Evolutionary conservation across 2,888 invertebrate genomes (phyloP), one percentile per base, ranked within the genome.

Genomic region (Hyalella azteca): DNA sequence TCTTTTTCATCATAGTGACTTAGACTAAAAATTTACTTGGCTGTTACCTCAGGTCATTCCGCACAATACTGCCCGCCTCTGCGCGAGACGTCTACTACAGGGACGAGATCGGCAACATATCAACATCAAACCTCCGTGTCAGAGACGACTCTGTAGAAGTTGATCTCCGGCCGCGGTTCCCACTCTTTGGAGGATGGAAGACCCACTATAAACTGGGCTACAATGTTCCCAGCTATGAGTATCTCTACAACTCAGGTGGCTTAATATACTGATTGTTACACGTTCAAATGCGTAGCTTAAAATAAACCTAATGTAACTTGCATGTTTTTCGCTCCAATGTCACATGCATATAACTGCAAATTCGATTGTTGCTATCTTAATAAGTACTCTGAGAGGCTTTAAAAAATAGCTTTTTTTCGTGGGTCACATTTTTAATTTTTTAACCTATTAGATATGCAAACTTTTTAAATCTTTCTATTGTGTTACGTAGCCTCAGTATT

Each of bases 51-150:
- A 78, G 82, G 60, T 78, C 77, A 49, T 84, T 85, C 79, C 86
- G 85, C 89, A 91, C 91, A 19, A 86, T 90, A 59, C 88, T 92
- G 59, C 92, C 92, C 19, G 95, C 97, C 0, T 92, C 97, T 48
- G 98, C 99, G 0, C 92, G 93, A 54, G 97, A 97, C 88, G 96
- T 98, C 15, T 99, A 99, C 88, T 99, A 99, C 88, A 91, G 94
- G 79, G 99, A 99, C 88, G 97, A 96, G 85, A 99, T 99, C 88
- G 99, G 96, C 50, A 99, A 99, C 88, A 99, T 99, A 86, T 98
- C 98, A 0, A 99, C 99, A 13, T 97, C 97, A 0, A 94, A 95
- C 88, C 93, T 98, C 90, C 91, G 93, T 85, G 90, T 94, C 36
- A 91, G 94, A 85, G 94, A 95, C 85, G 97, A 98, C 87, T 93